Conservation (phyloP, 2,113 vertebrate genomes). For the Chionis minor region DNA sequence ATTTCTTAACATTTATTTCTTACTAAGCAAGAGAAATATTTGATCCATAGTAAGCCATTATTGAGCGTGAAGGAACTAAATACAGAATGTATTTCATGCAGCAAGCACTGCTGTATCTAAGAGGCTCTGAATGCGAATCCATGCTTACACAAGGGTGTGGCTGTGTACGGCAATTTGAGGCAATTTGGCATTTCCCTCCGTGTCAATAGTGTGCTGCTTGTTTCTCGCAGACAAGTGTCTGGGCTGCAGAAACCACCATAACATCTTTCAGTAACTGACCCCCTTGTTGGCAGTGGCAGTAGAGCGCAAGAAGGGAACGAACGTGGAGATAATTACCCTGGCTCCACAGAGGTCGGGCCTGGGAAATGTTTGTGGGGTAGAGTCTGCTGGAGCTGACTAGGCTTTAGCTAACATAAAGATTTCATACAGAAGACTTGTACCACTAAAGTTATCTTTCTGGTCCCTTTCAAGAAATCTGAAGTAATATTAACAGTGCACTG, state of each 20-base stretch:
- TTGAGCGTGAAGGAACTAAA: background rate
- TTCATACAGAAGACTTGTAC: conserved; percentile 10
- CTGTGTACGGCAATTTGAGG: background rate
- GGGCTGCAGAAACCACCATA: conserved; percentile 5
- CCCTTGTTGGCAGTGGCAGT: conserved; percentile 23
- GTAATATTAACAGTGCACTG: background rate
- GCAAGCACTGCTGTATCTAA: background rate
- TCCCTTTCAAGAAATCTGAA: background rate
- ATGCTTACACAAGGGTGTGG: conserved; percentile 11
- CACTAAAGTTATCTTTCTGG: conserved; percentile 9
- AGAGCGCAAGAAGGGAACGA: background rate
- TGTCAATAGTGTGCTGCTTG: conserved; percentile 34
- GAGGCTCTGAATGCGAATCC: background rate
- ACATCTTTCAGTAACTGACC: conserved; percentile 26
- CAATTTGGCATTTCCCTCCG: conserved; percentile 11
- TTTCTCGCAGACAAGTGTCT: conserved; percentile 47
- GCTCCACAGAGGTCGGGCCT: background rate
- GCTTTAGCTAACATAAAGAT: conserved; percentile 10
- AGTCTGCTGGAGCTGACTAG: background rate
- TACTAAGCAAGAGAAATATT: background rate
- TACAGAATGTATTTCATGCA: background rate
- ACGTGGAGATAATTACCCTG: conserved; percentile 12
- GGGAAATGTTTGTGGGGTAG: conserved; percentile 19
- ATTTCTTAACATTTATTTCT: background rate
- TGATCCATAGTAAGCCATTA: background rate